Evolutionary conservation across 2,888 invertebrate genomes (phyloP), one percentile per base, ranked within the genome.

Genomic region (Eurois occulta): DNA sequence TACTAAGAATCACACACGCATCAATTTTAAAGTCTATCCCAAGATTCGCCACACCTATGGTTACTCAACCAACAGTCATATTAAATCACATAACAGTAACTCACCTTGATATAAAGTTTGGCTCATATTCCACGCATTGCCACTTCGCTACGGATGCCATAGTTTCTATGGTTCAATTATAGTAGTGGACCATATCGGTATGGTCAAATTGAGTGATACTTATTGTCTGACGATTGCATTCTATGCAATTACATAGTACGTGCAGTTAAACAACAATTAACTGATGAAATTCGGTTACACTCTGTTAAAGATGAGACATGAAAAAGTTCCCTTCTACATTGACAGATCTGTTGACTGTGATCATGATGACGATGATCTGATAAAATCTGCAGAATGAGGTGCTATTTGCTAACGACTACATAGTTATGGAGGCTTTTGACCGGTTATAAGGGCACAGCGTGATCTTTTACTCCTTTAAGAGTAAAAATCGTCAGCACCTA

Each of bases 71-170:
- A 3, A 24, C 21, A 48, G 16, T 67, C 64, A 78, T 62, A 73
- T 38, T 65, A 38, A 71, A 78, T 86, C 28, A 48, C 13, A 55
- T 38, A 84, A 82, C 86, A 65, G 78, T 86, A 73, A 68, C 13
- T 35, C 55, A 83, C 73, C 38, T 80, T 32, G 24, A 72, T 69
- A 62, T 55, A 48, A 77, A 77, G 24, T 79, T 72, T 35, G 71
- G 38, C 21, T 43, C 28, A 68, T 79, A 66, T 75, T 75, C 68
- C 48, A 86, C 67, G 77, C 77, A 77, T 77, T 67, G 28, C 70
- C 13, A 2, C 60, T 86, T 77, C 60, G 86, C 66, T 68, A 78
- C 77, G 81, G 80, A 80, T 88, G 78, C 77, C 80, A 16, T 43
- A 16, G 32, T 32, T 60, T 79, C 18, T 55, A 68, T 77, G 58